Percentiles rank a stretch among this genome's conserved stretches.
These are phyloP conservation scores for Anguilla pacifica DNA, from an alignment of 2,797 vertebrate genomes.

Conservation along the genomic window DNA sequence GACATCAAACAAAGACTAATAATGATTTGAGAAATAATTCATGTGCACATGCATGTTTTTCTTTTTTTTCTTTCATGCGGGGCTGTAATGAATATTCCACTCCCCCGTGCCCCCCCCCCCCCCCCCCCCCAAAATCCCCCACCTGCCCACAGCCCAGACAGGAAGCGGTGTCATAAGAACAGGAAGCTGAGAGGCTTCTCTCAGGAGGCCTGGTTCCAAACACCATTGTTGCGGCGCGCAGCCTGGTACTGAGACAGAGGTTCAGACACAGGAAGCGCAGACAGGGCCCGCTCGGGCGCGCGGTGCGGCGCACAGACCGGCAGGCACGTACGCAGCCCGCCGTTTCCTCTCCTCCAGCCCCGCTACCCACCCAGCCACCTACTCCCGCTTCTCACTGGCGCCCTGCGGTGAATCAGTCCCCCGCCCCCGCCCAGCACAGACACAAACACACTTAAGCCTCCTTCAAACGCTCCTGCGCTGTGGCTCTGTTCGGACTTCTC, in stretches of 20 bases:
- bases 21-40: slow-evolving; percentile 63
- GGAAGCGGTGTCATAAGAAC: slow-evolving; percentile 76
- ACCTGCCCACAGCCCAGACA: slow-evolving; percentile 61
- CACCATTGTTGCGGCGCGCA: slow-evolving; percentile 78
- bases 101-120: background rate
- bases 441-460: background rate
- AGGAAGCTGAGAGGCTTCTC: slow-evolving; percentile 80
- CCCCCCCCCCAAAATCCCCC: background rate
- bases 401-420: background rate
- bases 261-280: slow-evolving; percentile 76
- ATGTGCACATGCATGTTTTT: slow-evolving; percentile 68
- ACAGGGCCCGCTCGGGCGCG: slow-evolving; percentile 52
- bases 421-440: background rate
- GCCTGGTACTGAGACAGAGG: slow-evolving; percentile 73
- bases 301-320: background rate
- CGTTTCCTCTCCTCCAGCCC: background rate
- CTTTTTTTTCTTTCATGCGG: slow-evolving; percentile 72
- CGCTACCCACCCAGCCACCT: background rate
- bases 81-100: slow-evolving; percentile 67
- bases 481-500: background rate
- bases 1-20: slow-evolving; percentile 77
- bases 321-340: background rate
- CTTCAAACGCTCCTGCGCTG: background rate
- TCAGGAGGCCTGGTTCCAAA: slow-evolving; percentile 74
- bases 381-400: background rate